These are phyloP conservation scores for Pantelozetes paolii DNA, from an alignment of 2,888 invertebrate genomes.

Conservation along the genomic window DNA sequence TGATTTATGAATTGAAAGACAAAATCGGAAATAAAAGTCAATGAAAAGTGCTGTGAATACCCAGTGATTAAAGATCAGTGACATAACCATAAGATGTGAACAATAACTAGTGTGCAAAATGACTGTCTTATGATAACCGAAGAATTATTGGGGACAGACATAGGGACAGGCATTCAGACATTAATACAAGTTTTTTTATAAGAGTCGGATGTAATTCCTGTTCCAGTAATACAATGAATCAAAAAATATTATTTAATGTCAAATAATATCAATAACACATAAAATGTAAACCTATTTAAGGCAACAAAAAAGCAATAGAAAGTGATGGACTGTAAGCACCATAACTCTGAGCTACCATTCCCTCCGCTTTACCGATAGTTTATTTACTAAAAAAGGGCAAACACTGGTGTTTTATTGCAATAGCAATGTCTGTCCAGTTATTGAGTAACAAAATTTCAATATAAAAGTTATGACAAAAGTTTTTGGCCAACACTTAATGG, in stretches of 20 bases:
- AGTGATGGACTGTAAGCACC: background rate
- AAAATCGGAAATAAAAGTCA: background rate
- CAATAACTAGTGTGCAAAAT: no score
- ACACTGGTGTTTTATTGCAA: background rate
- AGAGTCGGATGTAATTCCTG: background rate
- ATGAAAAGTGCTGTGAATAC: background rate
- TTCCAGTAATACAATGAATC: slow-evolving; percentile 6
- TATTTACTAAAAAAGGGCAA: no score
- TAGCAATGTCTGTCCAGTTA: background rate
- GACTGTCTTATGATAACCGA: no score
- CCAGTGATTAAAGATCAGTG: no score
- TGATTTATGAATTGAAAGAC: background rate
- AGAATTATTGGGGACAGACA: no score
- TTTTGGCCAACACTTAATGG: background rate
- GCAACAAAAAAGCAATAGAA: background rate
- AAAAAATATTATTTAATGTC: background rate
- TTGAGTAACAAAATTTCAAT: background rate
- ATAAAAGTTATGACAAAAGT: background rate
- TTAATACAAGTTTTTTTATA: background rate
- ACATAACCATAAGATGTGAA: no score
- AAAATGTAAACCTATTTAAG: background rate
- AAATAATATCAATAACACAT: background rate
- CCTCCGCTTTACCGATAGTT: no score
- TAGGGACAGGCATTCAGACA: no score
- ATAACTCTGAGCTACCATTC: no score